Evolutionary conservation across 1,140 invertebrate genomes (phyloP).

Genomic region (Potamilus streckersoni): DNA sequence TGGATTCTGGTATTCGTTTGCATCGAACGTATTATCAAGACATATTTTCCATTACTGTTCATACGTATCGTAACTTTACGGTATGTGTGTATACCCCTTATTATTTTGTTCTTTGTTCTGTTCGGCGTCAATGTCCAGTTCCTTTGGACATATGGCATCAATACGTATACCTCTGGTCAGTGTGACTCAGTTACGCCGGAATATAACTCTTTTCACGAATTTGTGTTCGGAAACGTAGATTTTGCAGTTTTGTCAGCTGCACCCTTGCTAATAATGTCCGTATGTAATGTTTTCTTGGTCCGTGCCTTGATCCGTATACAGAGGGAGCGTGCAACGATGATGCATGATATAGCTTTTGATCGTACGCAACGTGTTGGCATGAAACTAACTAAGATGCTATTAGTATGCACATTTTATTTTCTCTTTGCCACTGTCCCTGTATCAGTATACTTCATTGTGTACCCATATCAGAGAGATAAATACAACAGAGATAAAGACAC

Average conservation of each 20-base stretch:
- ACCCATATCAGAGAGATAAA: conserved; percentile 24
- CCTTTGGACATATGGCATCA: conserved; percentile 46
- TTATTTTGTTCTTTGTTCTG: conserved; percentile 35
- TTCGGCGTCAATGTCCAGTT: conserved; percentile 40
- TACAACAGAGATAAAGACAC: conserved; percentile 6
- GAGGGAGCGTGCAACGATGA: conserved; percentile 14
- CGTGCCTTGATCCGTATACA: conserved; percentile 13
- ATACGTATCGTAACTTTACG: conserved; percentile 29
- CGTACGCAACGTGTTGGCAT: conserved; percentile 19
- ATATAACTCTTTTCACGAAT: conserved; percentile 40
- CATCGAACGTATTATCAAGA: conserved; percentile 45
- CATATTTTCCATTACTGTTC: conserved; percentile 39
- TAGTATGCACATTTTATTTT: conserved; percentile 46
- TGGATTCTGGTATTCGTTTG: conserved; percentile 58
- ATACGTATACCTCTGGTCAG: conserved; percentile 2
- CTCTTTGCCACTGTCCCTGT: conserved; percentile 49
- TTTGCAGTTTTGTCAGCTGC: conserved; percentile 32
- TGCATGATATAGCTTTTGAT: conserved; percentile 2
- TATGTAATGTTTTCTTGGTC: conserved; percentile 43
- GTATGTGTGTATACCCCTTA: conserved; percentile 15
- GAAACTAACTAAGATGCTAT: conserved; percentile 43
- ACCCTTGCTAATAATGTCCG: conserved; percentile 43
- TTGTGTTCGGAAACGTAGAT: conserved; percentile 45
- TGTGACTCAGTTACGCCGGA: conserved; percentile 21
- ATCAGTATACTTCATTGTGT: conserved; percentile 47